Conservation (phyloP, 2,888 invertebrate species). For the Drosophila atroscutellata region DNA sequence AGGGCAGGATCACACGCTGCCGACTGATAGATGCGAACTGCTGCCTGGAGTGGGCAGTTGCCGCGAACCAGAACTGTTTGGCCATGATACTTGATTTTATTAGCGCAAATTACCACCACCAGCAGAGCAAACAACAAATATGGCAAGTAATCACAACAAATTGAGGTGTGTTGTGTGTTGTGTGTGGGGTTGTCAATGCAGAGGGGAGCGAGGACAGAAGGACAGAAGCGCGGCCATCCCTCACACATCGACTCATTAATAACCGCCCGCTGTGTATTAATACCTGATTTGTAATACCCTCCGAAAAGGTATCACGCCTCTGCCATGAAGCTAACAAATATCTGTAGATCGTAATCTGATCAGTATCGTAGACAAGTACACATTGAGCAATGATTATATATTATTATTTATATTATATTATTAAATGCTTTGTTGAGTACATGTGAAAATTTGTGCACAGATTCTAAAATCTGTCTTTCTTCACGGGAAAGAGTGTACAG, state of each 20-base stretch:
- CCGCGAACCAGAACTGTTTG: constrained; percentile 47
- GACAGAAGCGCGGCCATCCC: constrained; percentile 39
- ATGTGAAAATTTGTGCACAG: too few relatives aligned
- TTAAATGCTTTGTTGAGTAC: too few relatives aligned
- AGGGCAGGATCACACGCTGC: constrained; percentile 59
- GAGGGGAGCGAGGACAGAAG: constrained; percentile 1
- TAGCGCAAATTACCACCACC: constrained; percentile 82
- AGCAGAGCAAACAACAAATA: constrained; percentile 48
- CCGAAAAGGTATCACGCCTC: constrained; percentile 1
- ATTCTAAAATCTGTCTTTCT: too few relatives aligned
- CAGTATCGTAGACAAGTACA: neutral
- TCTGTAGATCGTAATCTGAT: neutral
- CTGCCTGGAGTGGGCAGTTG: neutral
- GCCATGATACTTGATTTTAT: constrained; percentile 82
- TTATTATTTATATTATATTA: neutral
- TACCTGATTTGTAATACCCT: constrained; percentile 23
- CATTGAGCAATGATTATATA: neutral
- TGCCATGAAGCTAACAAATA: neutral
- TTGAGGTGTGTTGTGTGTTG: constrained; percentile 63
- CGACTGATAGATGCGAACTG: constrained; percentile 8
- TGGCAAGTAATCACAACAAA: constrained; percentile 77
- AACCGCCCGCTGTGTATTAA: constrained; percentile 77
- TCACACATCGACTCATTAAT: constrained; percentile 74
- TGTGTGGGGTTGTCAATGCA: constrained; percentile 6
- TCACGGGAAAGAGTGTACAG: constrained; percentile 22